Evolutionary conservation across 2,797 vertebrate species (phyloP).

Genomic region (Gorsachius magnificus): DNA sequence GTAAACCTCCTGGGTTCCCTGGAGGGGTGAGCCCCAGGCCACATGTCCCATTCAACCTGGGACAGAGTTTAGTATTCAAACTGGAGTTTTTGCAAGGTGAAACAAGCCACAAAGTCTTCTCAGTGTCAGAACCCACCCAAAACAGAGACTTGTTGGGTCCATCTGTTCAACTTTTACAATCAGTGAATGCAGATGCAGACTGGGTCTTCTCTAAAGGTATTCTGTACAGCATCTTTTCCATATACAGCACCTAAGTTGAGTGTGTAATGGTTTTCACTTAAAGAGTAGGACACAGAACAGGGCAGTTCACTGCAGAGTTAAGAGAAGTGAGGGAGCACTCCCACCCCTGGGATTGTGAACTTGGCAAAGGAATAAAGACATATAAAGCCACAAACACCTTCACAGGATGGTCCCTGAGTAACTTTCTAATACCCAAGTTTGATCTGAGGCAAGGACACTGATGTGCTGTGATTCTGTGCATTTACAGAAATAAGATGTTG

Average conservation of each 20-base stretch:
- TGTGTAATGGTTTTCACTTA: not conserved
- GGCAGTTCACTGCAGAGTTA: not conserved
- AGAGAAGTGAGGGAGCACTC: not conserved
- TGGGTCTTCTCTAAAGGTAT: not conserved
- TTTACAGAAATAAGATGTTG: not conserved
- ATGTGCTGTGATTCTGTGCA: not conserved
- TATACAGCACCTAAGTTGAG: not conserved
- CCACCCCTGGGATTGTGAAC: not conserved
- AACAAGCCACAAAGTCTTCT: not conserved
- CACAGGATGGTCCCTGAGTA: not conserved
- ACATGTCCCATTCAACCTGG: not conserved
- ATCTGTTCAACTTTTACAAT: not conserved
- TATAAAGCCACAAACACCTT: not conserved
- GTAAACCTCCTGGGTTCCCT: not conserved
- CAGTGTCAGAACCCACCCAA: not conserved
- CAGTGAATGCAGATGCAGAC: not conserved
- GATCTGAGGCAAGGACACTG: not conserved
- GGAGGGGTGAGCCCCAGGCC: not conserved
- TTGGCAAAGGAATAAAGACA: not conserved
- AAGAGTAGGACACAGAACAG: not conserved
- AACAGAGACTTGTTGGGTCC: not conserved
- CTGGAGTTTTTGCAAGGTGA: not conserved
- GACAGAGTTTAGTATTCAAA: not conserved
- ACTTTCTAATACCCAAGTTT: not conserved
- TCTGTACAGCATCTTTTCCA: not conserved